Base-by-base conservation (phyloP, 2,797 vertebrate species). In the Sciaenops ocellatus region DNA sequence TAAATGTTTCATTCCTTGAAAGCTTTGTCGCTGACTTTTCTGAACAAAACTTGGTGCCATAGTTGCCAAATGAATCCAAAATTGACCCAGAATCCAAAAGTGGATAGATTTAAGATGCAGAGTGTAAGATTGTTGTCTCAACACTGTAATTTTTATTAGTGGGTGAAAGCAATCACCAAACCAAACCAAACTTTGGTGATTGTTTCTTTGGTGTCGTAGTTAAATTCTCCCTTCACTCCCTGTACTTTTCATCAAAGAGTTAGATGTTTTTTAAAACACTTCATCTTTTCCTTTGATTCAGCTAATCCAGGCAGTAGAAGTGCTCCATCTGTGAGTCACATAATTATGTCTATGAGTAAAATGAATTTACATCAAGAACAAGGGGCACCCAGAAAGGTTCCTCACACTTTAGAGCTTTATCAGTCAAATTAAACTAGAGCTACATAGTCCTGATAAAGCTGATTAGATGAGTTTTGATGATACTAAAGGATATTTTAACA, bases 281-380 rank as follows among this genome's bases (percentile, higher is more conserved):
- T 38, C 16, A 5, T 42, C n/a, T 38, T 63, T 72, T 50, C 5
- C 16, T 15, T 7, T 62, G 17, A 28, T 52, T 56, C 0, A 56
- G 15, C 30, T 3, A 8, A 42, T 64, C 47, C 0, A 24, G 63
- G 47, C 66, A 4, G n/a, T 42, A 44, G 30, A 50, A 30, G 18
- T 17, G 10, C 30, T 78, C 54, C 22, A 54, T 11, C 60, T 76
- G 50, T 48, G 12, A 77, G 20, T 59, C 59, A 24, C 38, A n/a
- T 7, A 5, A 26, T 1, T 10, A 26, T 28, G 17, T 22, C 8
- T 52, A 5, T 52, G 0, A 15, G 3, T 34, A 54, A 18, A 46
- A 24, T 61, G 0, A 46, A 46, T 28, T 10, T 16, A 24, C 6
- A 24, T 56, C 26, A 7, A 6, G 24, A 26, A 56, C 1, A 28